Conservation (phyloP, 2,113 vertebrate genomes). For the Trematocara macrostoma region DNA sequence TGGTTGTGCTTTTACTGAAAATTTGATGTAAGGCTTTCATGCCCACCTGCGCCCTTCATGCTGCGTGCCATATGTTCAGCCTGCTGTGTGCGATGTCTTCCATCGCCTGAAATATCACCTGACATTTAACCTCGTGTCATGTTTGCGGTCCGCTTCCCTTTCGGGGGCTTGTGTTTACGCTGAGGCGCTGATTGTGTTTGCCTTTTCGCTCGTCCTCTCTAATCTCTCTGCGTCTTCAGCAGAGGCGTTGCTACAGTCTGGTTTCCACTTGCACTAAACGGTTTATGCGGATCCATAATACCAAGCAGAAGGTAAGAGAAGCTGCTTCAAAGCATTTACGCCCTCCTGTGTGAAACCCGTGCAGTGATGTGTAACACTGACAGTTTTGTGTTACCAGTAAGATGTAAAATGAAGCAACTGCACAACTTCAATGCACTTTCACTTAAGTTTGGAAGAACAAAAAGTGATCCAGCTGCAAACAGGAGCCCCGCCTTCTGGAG, state of each 20-base stretch:
- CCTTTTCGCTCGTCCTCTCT: background rate
- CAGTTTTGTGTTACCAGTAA: background rate
- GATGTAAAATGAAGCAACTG: background rate
- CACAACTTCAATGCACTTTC: background rate
- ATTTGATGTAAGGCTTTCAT: background rate
- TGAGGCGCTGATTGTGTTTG: background rate
- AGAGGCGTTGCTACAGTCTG: background rate
- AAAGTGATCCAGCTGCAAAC: background rate
- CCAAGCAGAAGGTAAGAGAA: background rate
- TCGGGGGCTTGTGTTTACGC: background rate
- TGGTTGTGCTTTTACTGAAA: background rate
- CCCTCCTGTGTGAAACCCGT: background rate
- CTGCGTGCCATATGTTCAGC: background rate
- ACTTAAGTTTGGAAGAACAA: background rate
- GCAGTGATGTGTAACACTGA: background rate
- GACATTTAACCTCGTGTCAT: background rate
- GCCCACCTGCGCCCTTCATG: background rate
- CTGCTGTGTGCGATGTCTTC: no score
- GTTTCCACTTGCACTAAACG: background rate
- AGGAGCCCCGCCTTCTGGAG: background rate
- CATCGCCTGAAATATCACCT: background rate
- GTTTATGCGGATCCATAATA: background rate
- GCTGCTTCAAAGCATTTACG: background rate
- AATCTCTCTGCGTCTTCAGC: background rate
- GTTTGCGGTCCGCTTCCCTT: background rate